Conservation (phyloP, 1,140 invertebrate species). For the Diorhabda carinulata region DNA sequence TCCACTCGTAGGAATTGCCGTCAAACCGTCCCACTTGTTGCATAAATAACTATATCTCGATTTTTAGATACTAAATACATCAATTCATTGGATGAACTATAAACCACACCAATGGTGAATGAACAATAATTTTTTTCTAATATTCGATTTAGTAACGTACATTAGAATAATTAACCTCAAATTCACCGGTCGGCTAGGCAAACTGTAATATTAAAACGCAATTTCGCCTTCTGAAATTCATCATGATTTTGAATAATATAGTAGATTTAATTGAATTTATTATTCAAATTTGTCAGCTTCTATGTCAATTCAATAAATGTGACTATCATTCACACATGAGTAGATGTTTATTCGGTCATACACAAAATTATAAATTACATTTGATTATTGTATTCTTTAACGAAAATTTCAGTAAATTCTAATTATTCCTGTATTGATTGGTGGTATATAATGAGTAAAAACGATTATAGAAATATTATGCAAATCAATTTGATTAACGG, state of each 20-base stretch:
- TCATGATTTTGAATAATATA: conserved; percentile 9
- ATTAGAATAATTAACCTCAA: not conserved
- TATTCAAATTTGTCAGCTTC: conserved; percentile 14
- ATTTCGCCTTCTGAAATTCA: conserved; percentile 3
- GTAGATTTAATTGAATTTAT: conserved; percentile 9
- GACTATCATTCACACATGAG: conserved; percentile 12
- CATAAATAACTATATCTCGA: too few relatives aligned
- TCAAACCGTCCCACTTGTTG: too few relatives aligned
- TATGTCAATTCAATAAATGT: conserved; percentile 11
- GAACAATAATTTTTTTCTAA: not conserved
- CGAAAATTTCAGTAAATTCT: not conserved
- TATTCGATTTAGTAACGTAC: not conserved
- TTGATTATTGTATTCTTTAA: not conserved
- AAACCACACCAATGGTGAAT: not conserved
- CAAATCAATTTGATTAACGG: not conserved
- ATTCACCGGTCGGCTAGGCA: not conserved
- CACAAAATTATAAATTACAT: conserved; percentile 9
- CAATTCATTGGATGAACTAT: too few relatives aligned
- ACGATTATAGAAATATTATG: not conserved
- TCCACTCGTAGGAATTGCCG: too few relatives aligned
- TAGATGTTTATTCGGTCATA: not conserved
- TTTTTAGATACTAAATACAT: too few relatives aligned
- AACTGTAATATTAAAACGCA: not conserved
- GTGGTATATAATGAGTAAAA: not conserved
- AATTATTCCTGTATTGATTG: not conserved